These are phyloP conservation scores for Macquaria ambigua DNA, from an alignment of 2,113 vertebrate genomes.

Conservation along the genomic window DNA sequence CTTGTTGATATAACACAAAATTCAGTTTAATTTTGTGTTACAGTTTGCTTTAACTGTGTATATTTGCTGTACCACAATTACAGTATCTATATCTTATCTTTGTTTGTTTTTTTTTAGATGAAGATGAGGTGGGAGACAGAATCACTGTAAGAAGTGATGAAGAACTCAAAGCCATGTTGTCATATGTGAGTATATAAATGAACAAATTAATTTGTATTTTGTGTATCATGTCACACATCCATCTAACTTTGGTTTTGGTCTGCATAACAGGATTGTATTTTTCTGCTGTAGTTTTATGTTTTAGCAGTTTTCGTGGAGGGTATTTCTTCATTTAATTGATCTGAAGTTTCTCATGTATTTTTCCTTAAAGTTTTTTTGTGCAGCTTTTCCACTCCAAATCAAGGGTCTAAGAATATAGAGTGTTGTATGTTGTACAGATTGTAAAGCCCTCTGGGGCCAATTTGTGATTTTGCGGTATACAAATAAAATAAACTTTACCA, in stretches of 20 bases:
- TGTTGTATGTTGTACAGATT: neutral
- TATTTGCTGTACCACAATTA: no score
- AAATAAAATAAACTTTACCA: neutral
- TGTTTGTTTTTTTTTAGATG: constrained; percentile 85
- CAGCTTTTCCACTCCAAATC: neutral
- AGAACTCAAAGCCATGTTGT: constrained; percentile 99
- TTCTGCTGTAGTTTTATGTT: neutral
- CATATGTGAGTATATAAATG: constrained; percentile 90
- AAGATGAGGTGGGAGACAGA: constrained; percentile 98
- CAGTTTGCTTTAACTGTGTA: no score
- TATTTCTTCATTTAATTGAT: neutral
- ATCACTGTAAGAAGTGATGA: constrained; percentile 99
- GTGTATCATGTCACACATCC: neutral
- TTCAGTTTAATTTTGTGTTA: no score
- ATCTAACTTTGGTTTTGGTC: neutral
- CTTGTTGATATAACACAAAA: neutral
- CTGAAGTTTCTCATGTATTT: no score
- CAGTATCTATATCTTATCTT: no score
- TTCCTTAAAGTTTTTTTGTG: neutral
- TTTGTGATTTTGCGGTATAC: neutral
- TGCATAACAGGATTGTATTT: neutral
- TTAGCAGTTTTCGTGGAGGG: neutral
- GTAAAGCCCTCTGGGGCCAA: neutral
- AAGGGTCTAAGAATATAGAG: neutral
- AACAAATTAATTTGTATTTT: neutral